Conservation (phyloP, 2,888 invertebrate genomes). For the Tetanocera ferruginea region DNA sequence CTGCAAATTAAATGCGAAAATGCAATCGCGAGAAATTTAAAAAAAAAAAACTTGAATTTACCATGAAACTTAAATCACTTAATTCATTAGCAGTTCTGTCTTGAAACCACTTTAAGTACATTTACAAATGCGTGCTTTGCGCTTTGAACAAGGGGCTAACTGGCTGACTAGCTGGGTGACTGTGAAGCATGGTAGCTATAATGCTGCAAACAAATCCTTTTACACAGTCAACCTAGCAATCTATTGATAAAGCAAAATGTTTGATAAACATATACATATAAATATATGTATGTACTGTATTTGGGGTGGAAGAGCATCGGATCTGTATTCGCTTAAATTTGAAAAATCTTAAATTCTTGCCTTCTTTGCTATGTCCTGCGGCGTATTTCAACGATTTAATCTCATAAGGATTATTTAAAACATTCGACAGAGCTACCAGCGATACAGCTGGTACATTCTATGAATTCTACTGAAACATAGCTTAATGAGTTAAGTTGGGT, state of each 20-base stretch:
- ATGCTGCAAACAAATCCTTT: background rate
- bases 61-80: background rate
- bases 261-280: no score
- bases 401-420: constrained; percentile 34
- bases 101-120: background rate
- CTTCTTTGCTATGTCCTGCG: constrained; percentile 18
- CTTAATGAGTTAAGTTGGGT: constrained; percentile 8
- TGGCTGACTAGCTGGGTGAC: no score
- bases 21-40: background rate
- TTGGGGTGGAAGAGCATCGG: constrained; percentile 11
- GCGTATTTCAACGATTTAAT: constrained; percentile 25
- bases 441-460: constrained; percentile 18
- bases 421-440: constrained; percentile 10
- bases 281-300: background rate
- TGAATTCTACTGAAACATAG: background rate
- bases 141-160: no score
- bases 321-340: background rate
- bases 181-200: no score
- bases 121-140: background rate
- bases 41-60: background rate
- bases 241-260: no score
- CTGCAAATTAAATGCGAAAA: background rate
- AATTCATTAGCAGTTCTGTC: background rate
- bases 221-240: no score
- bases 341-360: constrained; percentile 19